These are phyloP conservation scores for Caenorhabditis sp. DNA, from an alignment of 2,888 invertebrate genomes.

Conservation along the genomic window DNA sequence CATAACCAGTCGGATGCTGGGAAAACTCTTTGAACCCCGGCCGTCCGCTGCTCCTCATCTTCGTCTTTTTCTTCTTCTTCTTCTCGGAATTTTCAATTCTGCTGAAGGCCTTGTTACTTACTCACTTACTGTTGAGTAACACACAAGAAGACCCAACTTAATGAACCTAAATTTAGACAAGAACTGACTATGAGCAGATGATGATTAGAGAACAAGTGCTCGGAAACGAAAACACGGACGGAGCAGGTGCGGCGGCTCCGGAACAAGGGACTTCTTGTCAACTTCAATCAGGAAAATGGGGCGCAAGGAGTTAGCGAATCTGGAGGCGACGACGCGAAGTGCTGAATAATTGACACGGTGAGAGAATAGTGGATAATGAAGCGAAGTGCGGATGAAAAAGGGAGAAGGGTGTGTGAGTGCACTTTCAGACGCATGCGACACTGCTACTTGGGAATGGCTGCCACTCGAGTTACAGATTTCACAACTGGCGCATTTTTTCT, in stretches of 20 bases:
- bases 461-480: not conserved
- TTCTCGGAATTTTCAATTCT: constrained; percentile 8
- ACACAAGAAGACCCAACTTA: constrained; percentile 5
- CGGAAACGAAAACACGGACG: constrained; percentile 25
- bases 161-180: constrained; percentile 43
- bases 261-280: not conserved
- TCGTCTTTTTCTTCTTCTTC: not conserved
- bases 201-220: constrained; percentile 7
- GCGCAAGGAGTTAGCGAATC: constrained; percentile 29
- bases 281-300: constrained; percentile 19
- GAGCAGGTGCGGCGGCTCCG: constrained; percentile 21
- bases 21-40: constrained; percentile 32
- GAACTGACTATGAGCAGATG: not conserved
- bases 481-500: no score
- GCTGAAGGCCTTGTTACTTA: not conserved
- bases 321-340: constrained; percentile 10
- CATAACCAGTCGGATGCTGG: constrained; percentile 15
- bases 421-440: constrained; percentile 15
- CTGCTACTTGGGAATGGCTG: constrained; percentile 11
- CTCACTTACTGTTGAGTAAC: not conserved
- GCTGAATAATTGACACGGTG: constrained; percentile 45
- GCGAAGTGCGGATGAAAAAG: constrained; percentile 13
- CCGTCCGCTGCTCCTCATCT: not conserved
- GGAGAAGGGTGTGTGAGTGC: constrained; percentile 11
- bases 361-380: constrained; percentile 48